Base-by-base conservation (phyloP, 2,888 invertebrate genomes). In the Phytoseiulus persimilis region DNA sequence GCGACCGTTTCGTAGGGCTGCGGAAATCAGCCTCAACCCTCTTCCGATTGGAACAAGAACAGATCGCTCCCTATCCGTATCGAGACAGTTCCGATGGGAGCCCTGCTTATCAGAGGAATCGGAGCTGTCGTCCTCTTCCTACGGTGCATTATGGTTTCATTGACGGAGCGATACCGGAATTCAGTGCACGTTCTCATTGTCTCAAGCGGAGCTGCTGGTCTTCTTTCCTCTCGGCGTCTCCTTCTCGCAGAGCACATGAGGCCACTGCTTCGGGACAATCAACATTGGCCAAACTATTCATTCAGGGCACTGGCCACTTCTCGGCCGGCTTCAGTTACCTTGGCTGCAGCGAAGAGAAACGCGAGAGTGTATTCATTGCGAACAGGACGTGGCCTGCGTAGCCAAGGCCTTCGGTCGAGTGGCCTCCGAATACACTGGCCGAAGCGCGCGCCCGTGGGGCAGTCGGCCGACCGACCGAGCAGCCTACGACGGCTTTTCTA, bases 201-300 rank as follows among this genome's bases (percentile, higher is more conserved):
- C 65, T 65, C 65, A 65, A 28, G 65, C 65, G 65, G 28, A 65
- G 65, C 65, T 46, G 46, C 9, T 46, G 9, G 46, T 46, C 46
- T 65, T 23, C 65, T 65, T 65, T 23, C 28, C 65, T 28, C 23
- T 65, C 65, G 65, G 1, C 65, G 65, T 65, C 65, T 65, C 65
- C 28, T 65, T 28, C 65, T 28, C 14, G 11, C 18, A 65, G 65
- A 23, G 65, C 65, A 65, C 65, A 65, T 65, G 18, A 23, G 11
- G 65, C 65, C 65, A 65, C 65, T 39, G 39, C 39, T 39, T 39
- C 39, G 65, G 65, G 65, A 65, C 65, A 65, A 65, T 65, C 65
- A 65, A 65, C 65, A 65, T 65, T 65, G 65, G 65, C 65, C 65
- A 65, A 65, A 65, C 65, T 65, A 65, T 65, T 65, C 65, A 65